Base-by-base conservation (phyloP, 1,140 invertebrate genomes). In the Drosophila equinoxialis region DNA sequence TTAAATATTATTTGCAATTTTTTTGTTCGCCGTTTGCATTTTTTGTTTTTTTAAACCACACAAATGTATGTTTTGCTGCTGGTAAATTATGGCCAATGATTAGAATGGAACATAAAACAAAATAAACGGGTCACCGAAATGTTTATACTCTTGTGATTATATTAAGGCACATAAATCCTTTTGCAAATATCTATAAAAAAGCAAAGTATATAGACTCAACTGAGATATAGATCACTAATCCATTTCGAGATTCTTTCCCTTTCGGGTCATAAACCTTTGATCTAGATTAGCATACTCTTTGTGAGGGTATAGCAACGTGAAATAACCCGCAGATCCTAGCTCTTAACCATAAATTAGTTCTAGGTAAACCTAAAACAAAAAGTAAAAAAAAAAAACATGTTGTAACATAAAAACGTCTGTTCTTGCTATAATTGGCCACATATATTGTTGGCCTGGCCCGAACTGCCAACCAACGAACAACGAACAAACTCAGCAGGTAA, bases 341-440 rank as follows among this genome's bases (percentile, higher is more conserved):
- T 77, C 37, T 69, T 76, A 59, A 65, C 61, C 83, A 87, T 89
- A 87, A 87, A 87, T 87, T 83, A 87, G 82, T 65, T 57, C 35
- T 37, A 59, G 57, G 79, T 69, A 77, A 74, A 70, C 26, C n/a
- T 45, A 55, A 59, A 60, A 45, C 37, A 17, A 69, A 78, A 66
- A 54, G 8, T 54, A n/a, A 33, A 66, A 63, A 37, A 33, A 33
- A 30, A 37, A 37, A 71, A 69, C 66, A 66, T 67, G 67, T 57
- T 80, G 83, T 67, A 77, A 87, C 80, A 79, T 87, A 89, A 87
- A 87, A 87, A 89, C 84, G 84, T 89, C 84, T 87, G 84, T 89
- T 87, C 84, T 87, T 68, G 80, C 84, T 89, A 87, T 87, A 87
- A 87, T 87, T 87, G 84, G 84, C 84, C 84, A 87, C 84, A 87